Base-by-base conservation (phyloP, 2,888 invertebrate species). In the Megamerina dolium region DNA sequence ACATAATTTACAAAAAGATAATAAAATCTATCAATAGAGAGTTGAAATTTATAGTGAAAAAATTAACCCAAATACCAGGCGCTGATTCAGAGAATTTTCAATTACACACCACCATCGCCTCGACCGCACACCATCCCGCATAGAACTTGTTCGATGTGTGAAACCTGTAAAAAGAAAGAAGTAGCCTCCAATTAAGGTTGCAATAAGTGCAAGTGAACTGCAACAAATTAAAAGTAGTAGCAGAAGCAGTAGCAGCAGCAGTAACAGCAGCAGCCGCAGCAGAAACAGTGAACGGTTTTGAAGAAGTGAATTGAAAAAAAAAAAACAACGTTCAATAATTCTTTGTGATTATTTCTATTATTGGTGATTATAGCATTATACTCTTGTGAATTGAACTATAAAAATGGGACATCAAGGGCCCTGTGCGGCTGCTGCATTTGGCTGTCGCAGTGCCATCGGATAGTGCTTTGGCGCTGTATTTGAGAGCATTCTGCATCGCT, bases 401-500 rank as follows among this genome's bases (percentile, higher is more conserved):
- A n/a, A 37, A 37, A 37, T 37, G 37, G 37, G 26, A 12, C 37
- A 26, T 17, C 8, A 9, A n/a, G n/a, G 14, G 5, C 17, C 13
- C 37, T 37, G 17, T 23, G 37, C 17, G 10, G 26, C 12, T 37
- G 8, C 23, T 6, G 37, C 37, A 26, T 3, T 20, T 16, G 13
- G 9, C 16, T 10, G 18, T 10, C 18, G 26, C 29, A 30, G 16
- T 10, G 12, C 21, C 32, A n/a, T 10, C 18, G 29, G 17, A n/a
- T 20, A 17, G 13, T 18, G 16, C 12, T 37, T 33, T 33, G 26
- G 17, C 19, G 23, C 20, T 32, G 31, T 36, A 39, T 38, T 48
- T 49, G 49, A 46, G 36, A 49, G 48, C 38, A 50, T 37, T 55
- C 60, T 61, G 62, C 60, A 61, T 58, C 57, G 59, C 49, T 63